Conservation (phyloP, 2,888 invertebrate genomes). For the Lepidochitona cinerea region DNA sequence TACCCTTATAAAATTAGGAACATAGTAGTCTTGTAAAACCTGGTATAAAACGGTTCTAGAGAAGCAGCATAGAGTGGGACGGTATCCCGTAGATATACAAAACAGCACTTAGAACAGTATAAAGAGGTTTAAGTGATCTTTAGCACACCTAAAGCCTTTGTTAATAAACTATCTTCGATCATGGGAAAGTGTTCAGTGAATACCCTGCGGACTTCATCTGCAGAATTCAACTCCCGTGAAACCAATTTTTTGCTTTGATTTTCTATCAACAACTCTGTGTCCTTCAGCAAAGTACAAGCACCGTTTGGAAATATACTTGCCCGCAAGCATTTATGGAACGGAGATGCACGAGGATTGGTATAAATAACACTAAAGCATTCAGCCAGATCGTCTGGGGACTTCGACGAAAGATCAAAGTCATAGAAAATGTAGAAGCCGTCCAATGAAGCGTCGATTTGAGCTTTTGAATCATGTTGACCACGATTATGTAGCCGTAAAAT, state of each 20-base stretch:
- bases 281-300: not conserved
- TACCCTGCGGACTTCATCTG: not conserved
- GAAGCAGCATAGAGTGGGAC: no score
- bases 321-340: not conserved
- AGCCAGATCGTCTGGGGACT: not conserved
- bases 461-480: constrained; percentile 2
- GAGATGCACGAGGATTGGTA: not conserved
- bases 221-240: not conserved
- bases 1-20: no score
- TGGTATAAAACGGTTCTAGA: no score
- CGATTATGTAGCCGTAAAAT: not conserved
- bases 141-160: not conserved
- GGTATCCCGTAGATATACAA: no score
- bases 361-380: not conserved
- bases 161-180: not conserved
- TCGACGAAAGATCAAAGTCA: not conserved
- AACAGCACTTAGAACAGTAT: no score
- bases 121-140: not conserved
- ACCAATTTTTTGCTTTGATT: not conserved
- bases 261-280: not conserved
- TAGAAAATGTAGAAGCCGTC: constrained; percentile 11
- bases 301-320: not conserved
- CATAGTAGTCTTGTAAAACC: no score
- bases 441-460: constrained; percentile 4
- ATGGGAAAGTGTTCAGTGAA: not conserved